Conservation (phyloP, 2,888 invertebrate genomes). For the Philonicus albiceps region DNA sequence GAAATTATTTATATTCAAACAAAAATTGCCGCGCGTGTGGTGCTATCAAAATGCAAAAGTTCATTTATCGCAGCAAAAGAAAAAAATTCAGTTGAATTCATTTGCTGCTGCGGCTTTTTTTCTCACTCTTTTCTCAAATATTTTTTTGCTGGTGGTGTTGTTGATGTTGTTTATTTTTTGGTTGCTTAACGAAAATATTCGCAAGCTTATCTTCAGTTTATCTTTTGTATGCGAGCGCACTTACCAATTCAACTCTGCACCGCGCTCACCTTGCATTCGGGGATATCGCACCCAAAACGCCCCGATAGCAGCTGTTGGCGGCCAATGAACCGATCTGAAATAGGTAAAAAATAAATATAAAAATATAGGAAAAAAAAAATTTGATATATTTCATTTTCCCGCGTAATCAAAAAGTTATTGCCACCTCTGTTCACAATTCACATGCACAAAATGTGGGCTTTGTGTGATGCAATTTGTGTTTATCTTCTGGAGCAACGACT, state of each 20-base stretch:
- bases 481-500: not conserved
- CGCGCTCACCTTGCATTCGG: not conserved
- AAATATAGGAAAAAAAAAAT: not conserved
- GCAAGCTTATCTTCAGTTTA: not conserved
- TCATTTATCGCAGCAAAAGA: not conserved
- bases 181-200: not conserved
- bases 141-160: not conserved
- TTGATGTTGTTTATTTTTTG: not conserved
- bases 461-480: not conserved
- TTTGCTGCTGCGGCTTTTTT: no score
- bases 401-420: not conserved
- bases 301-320: not conserved
- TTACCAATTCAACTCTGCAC: not conserved
- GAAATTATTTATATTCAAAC: not conserved
- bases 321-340: not conserved
- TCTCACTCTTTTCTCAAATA: not conserved
- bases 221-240: not conserved
- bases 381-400: not conserved
- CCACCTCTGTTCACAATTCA: not conserved
- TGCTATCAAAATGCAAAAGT: not conserved
- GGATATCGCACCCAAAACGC: not conserved
- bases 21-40: not conserved
- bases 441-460: not conserved
- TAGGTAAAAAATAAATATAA: not conserved
- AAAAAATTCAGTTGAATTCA: not conserved